phyloP scores from a whole-genome alignment of 2,113 vertebrate genomes.

The Setophaga petechia region DNA sequence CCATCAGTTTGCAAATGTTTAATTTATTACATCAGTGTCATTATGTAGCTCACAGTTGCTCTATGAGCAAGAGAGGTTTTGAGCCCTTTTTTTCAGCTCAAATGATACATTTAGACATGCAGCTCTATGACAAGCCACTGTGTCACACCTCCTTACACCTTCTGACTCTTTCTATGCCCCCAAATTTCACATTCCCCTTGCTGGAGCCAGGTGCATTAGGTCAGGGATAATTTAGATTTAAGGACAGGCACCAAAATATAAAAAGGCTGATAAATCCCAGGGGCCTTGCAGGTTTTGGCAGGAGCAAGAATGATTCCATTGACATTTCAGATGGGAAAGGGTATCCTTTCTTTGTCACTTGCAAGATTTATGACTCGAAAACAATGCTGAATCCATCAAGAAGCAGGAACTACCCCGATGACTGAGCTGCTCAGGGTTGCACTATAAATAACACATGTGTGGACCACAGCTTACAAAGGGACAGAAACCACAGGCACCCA shows the following conservation, averaged over 20 bases:
- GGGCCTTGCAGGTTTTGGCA: background rate
- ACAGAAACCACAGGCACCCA: slow-evolving; percentile 8
- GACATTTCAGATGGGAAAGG: background rate
- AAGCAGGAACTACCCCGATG: background rate
- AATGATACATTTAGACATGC: too few species aligned
- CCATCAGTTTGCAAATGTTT: background rate
- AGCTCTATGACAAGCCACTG: background rate
- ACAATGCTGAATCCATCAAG: background rate
- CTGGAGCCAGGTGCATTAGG: background rate
- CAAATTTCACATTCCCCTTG: background rate
- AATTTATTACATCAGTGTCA: background rate
- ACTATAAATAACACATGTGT: slow-evolving; percentile 31
- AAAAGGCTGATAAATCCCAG: background rate
- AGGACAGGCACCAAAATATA: background rate
- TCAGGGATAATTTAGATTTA: background rate
- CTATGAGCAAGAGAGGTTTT: background rate
- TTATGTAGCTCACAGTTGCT: accelerated
- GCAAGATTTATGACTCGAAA: background rate
- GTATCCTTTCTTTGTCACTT: background rate
- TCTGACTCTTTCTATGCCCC: background rate
- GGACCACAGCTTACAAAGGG: background rate
- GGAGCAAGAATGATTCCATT: background rate
- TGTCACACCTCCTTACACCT: background rate
- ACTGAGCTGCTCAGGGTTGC: background rate
- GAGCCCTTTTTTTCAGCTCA: background rate